Evolutionary conservation across 2,797 vertebrate genomes (phyloP), one percentile per base, ranked within the genome.

Genomic region (Enteromius trimaculatus): DNA sequence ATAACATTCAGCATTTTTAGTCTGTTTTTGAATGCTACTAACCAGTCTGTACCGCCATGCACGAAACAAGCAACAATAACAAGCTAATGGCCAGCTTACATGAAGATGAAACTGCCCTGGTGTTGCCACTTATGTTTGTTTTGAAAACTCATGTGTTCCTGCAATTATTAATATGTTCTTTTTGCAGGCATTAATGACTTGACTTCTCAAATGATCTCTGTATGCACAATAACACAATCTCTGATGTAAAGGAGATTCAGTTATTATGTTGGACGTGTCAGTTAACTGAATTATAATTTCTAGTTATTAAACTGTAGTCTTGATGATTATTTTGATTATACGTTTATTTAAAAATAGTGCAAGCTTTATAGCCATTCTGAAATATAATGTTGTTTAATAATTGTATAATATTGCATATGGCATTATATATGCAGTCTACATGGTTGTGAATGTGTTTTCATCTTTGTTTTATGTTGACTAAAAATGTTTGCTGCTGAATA

Each of bases 21-120:
- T 58, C 26, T 82, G 34, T 42, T 75, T 68, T 16, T 85, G 68
- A 79, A 87, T 86, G 86, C 84, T 83, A 86, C 86, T 87, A 86
- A 87, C 84, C 82, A 84, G 84, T 80, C 77, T 86, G 76, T 86
- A n/a, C 21, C 26, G 31, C 44, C 47, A 75, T 75, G 58, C 80
- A 65, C 66, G 37, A 71, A 44, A 17, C 23, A 16, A 17, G 9
- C 77, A 6, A 4, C 37, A 39, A 68, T 19, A 10, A 23, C 42
- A 17, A 70, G 26, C n/a, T 42, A 58, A 7, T 69, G 66, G 3
- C 60, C 26, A 1, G 26, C 42, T 64, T 49, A 29, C 23, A 29
- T 7, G 58, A 47, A 26, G 37, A 26, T 55, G 53, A 70, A 70
- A 14, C 17, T 80, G 53, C 39, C 51, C 31, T 62, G 47, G 37